Evolutionary conservation across 2,888 invertebrate species (phyloP), one percentile per base, ranked within the genome.

Genomic region (Myopa tessellatipennis): DNA sequence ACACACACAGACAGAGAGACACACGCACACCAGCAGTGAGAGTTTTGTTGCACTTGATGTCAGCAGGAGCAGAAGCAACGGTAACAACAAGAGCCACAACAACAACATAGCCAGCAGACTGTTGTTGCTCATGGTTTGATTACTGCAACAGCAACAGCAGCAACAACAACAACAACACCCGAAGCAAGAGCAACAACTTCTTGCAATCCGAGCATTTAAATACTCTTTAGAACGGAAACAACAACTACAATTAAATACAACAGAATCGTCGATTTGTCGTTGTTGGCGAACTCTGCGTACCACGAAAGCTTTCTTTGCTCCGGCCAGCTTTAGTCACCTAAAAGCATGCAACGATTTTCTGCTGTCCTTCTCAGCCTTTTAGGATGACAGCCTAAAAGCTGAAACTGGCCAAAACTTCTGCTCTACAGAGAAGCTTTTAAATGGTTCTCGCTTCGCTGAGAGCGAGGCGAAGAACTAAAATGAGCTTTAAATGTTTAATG

Each of bases 1-100:
- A 76, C 76, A 78, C 50, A 74, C 71, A 79, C 14, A 60, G 50
- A 74, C 67, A 76, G 78, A 80, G 71, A 74, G 68, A 79, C 75
- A 79, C 75, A 77, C 72, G 73, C 72, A 70, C 71, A 72, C 74
- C 73, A 40, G 52, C 45, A 38, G 61, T 5, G 73, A 70, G 65
- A 63, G 50, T 52, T 72, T 60, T 67, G 65, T 74, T 74, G 74
- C 65, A 65, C 65, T 74, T 26, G 52, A 26, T 52, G 18, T 52
- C 69, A 34, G 26, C 61, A 73, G 58, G 16, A 63, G 52, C 74
- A 78, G 36, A 60, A 68, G 76, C 67, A 74, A 26, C 76, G 65
- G 61, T 50, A 26, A 45, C 55, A 76, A 61, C 34, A 65, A 74
- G 68, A 78, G 70, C 69, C 77, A 69, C 77, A 76, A 67, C 73